A percentile compares a stretch with the other conserved stretches of the same genome.
phyloP scores from a whole-genome alignment of 1,140 invertebrate species.

The Drosophila kanapiae region DNA sequence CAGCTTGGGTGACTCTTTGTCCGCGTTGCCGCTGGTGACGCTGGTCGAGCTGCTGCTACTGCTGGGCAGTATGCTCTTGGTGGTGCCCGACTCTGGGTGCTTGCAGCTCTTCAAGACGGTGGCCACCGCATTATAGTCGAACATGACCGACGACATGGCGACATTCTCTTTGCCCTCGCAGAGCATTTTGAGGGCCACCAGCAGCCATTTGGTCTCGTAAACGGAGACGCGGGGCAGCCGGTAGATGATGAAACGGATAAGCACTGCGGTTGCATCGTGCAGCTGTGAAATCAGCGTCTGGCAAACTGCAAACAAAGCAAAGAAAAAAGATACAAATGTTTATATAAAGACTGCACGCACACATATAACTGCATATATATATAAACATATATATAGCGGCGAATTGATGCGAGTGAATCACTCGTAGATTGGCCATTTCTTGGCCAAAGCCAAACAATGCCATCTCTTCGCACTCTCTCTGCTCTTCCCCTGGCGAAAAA shows the following conservation, averaged over 20 bases:
- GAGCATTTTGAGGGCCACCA: conserved; percentile 78
- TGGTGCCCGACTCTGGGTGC: conserved; percentile 64
- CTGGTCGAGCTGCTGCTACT: conserved; percentile 68
- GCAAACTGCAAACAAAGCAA: conserved; percentile 86
- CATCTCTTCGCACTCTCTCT: not conserved
- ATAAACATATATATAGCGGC: conserved; percentile 6
- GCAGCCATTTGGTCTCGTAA: conserved; percentile 78
- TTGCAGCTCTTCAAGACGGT: conserved; percentile 72
- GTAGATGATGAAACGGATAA: conserved; percentile 80
- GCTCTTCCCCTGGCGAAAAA: conserved; percentile 31
- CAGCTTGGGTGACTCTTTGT: conserved; percentile 87
- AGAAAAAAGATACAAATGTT: conserved; percentile 1
- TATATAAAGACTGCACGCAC: not conserved
- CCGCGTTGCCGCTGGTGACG: conserved; percentile 67
- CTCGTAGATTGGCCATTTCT: conserved; percentile 31
- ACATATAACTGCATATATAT: conserved; percentile 1
- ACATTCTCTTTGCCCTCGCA: conserved; percentile 68
- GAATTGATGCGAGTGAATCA: conserved; percentile 29
- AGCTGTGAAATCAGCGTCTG: conserved; percentile 87
- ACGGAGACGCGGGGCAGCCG: conserved; percentile 74
- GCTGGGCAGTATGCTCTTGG: conserved; percentile 62
- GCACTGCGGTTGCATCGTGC: conserved; percentile 75
- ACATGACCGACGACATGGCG: conserved; percentile 36
- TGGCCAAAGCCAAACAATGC: conserved; percentile 38
- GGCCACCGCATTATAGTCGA: conserved; percentile 76